Evolutionary conservation across 2,888 invertebrate genomes (phyloP).

Genomic region (Myopa testacea): DNA sequence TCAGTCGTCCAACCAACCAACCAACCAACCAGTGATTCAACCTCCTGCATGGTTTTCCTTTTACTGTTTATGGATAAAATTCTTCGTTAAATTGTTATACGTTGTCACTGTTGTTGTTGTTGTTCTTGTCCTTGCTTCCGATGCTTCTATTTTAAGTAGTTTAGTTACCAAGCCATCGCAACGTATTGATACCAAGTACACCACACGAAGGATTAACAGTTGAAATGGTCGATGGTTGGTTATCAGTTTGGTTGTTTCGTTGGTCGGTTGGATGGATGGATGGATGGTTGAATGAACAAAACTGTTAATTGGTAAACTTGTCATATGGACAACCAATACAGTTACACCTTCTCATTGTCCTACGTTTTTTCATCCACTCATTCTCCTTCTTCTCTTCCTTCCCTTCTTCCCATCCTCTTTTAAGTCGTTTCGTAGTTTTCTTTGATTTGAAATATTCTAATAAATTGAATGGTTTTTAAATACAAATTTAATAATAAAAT

Average conservation of each 20-base stretch:
- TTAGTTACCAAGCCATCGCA: neutral
- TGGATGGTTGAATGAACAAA: neutral
- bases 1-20: neutral
- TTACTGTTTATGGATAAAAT: neutral
- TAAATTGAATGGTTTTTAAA: too few species aligned
- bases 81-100: neutral
- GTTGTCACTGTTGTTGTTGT: neutral
- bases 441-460: too few species aligned
- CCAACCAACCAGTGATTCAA: neutral
- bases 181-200: neutral
- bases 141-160: too few species aligned
- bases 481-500: too few species aligned
- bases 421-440: too few species aligned
- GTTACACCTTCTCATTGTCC: too few species aligned
- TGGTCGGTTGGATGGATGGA: neutral
- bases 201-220: neutral
- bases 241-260: neutral
- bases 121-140: constrained; percentile 4
- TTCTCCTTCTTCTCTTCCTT: too few species aligned
- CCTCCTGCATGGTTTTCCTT: neutral
- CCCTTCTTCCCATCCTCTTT: too few species aligned
- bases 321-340: too few species aligned
- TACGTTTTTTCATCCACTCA: too few species aligned
- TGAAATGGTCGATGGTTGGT: neutral
- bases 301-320: constrained; percentile 2